Evolutionary conservation across 2,888 invertebrate genomes (phyloP).

Genomic region (Thecophora atra): DNA sequence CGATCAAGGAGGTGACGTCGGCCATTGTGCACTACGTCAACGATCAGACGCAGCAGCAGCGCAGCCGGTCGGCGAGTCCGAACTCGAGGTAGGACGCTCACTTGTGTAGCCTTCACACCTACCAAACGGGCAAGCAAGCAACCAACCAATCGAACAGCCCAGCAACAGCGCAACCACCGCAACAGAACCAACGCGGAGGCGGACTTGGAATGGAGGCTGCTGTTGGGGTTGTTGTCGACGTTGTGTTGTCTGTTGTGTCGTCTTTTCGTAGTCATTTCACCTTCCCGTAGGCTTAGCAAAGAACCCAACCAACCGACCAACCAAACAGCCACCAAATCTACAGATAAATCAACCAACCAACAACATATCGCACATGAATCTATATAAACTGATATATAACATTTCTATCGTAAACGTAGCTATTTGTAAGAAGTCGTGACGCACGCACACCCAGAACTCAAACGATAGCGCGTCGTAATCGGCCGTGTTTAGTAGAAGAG

Average conservation of each 20-base stretch:
- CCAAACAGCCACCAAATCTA: not conserved
- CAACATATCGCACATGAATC: slow-evolving; percentile 5
- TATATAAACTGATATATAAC: slow-evolving; percentile 15
- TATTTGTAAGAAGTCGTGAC: slow-evolving; percentile 39
- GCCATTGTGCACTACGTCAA: slow-evolving; percentile 92
- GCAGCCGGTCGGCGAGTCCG: slow-evolving; percentile 65
- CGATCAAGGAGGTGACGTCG: slow-evolving; percentile 91
- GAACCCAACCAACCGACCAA: slow-evolving; percentile 24
- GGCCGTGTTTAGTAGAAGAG: slow-evolving; percentile 42
- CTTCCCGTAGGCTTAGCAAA: slow-evolving; percentile 20
- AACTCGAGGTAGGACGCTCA: slow-evolving; percentile 63
- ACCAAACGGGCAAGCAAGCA: not conserved
- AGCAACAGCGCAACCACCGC: slow-evolving; percentile 6
- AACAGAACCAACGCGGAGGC: too few species aligned
- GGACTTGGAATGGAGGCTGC: slow-evolving; percentile 36
- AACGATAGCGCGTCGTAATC: slow-evolving; percentile 25
- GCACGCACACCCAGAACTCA: not conserved
- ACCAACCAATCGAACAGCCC: not conserved
- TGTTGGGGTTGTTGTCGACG: slow-evolving; percentile 37
- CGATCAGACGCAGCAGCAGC: slow-evolving; percentile 73
- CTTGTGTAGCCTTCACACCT: slow-evolving; percentile 4
- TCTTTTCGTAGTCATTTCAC: slow-evolving; percentile 22
- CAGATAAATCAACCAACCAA: slow-evolving; percentile 15
- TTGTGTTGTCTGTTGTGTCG: slow-evolving; percentile 36
- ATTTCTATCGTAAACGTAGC: slow-evolving; percentile 40